These are phyloP conservation scores for Aurelia sp. DNA, from an alignment of 30 jellyfish, hydroid and myxozoan genomes.

Conservation along the genomic window DNA sequence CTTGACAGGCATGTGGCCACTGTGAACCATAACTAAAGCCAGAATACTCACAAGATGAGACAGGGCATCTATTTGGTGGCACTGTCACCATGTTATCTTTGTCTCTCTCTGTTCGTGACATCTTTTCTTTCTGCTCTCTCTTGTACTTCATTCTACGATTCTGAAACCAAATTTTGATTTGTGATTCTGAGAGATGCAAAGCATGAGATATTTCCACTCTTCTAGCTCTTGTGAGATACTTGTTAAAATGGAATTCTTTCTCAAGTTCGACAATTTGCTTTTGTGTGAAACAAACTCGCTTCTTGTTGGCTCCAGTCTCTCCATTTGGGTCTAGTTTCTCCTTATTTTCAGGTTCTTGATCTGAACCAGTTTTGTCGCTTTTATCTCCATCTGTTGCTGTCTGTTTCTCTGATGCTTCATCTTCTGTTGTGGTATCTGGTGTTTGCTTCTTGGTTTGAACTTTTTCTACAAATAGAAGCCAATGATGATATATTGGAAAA, in stretches of 20 bases:
- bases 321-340: slow-evolving; percentile 21
- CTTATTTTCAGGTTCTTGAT: slow-evolving; percentile 15
- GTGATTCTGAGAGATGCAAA: slow-evolving; percentile 76
- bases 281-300: slow-evolving; percentile 91
- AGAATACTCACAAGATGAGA: slow-evolving; percentile 68
- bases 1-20: slow-evolving; percentile 85
- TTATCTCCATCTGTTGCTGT: not conserved
- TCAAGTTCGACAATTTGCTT: slow-evolving; percentile 94
- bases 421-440: slow-evolving; percentile 23
- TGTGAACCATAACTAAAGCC: slow-evolving; percentile 39
- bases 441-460: slow-evolving; percentile 7
- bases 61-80: slow-evolving; percentile 84
- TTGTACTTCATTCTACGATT: slow-evolving; percentile 93
- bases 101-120: slow-evolving; percentile 62
- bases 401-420: not conserved
- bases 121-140: slow-evolving; percentile 86
- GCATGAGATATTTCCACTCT: slow-evolving; percentile 81
- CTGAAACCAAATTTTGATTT: slow-evolving; percentile 88
- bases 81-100: slow-evolving; percentile 43
- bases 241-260: slow-evolving; percentile 88
- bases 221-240: slow-evolving; percentile 85
- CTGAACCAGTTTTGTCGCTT: not conserved
- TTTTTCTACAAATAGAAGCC: slow-evolving; percentile 13
- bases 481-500: no score
- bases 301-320: slow-evolving; percentile 64